Conservation (phyloP, 2,888 invertebrate genomes). For the Mesorhabditis belari region DNA sequence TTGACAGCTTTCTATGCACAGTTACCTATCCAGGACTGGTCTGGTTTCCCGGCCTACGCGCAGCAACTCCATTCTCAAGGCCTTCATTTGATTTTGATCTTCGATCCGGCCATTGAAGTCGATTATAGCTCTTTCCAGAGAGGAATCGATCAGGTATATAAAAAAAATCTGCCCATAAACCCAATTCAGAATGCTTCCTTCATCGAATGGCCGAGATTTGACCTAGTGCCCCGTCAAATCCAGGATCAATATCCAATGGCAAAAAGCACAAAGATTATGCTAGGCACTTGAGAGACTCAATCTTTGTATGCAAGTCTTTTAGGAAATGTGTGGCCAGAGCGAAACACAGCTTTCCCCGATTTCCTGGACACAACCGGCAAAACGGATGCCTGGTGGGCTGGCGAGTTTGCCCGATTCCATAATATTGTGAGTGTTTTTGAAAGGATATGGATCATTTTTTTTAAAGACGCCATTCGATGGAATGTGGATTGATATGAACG, state of each 20-base stretch:
- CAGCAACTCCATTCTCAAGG: slow-evolving; percentile 31
- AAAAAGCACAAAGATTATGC: slow-evolving; percentile 13
- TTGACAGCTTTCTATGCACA: no score
- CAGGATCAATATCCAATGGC: slow-evolving; percentile 31
- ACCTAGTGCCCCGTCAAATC: slow-evolving; percentile 17
- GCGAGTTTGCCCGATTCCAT: slow-evolving; percentile 25
- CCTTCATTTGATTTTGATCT: slow-evolving; percentile 42
- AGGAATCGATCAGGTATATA: slow-evolving; percentile 19
- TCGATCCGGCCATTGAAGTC: slow-evolving; percentile 49
- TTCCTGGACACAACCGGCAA: slow-evolving; percentile 24
- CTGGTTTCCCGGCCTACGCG: slow-evolving; percentile 34
- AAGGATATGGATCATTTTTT: background rate
- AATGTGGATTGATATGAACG: slow-evolving; percentile 84
- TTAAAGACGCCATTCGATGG: slow-evolving; percentile 61
- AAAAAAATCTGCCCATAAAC: background rate
- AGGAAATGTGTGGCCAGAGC: slow-evolving; percentile 32
- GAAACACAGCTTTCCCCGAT: slow-evolving; percentile 32
- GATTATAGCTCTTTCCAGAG: slow-evolving; percentile 42
- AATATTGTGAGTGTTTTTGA: slow-evolving; percentile 20
- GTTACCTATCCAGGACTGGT: no score
- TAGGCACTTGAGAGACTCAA: background rate
- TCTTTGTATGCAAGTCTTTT: background rate
- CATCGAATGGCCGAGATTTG: slow-evolving; percentile 26
- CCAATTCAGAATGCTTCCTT: slow-evolving; percentile 19
- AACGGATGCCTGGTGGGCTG: slow-evolving; percentile 32